Evolutionary conservation across 2,888 invertebrate species (phyloP).

Genomic region (Eilema depressum): DNA sequence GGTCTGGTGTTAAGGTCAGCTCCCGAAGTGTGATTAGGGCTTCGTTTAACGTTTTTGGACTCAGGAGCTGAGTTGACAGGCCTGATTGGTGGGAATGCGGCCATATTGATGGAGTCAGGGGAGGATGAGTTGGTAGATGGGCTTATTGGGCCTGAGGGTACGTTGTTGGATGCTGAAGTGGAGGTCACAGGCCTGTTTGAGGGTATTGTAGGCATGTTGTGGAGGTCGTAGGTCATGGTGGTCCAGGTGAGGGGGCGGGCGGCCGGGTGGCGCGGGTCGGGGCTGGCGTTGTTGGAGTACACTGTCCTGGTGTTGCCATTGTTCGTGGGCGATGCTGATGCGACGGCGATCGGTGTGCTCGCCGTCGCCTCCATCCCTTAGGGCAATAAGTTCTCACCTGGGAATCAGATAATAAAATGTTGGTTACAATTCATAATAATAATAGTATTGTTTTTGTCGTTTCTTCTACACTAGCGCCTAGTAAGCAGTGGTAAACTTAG

Average conservation of each 20-base stretch:
- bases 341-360: conserved; percentile 28
- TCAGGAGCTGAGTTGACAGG: conserved; percentile 5
- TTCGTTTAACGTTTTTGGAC: conserved; percentile 3
- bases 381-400: conserved; percentile 61
- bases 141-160: background rate
- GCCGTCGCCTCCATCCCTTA: conserved; percentile 62
- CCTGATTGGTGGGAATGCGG: background rate
- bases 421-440: no score
- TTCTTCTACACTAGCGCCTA: no score
- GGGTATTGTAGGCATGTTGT: background rate
- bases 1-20: background rate
- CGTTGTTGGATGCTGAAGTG: background rate
- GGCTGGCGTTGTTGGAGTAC: background rate
- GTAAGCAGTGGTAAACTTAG: no score
- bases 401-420: background rate
- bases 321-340: conserved; percentile 21
- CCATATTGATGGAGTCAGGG: background rate
- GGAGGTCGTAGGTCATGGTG: background rate
- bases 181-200: conserved; percentile 8
- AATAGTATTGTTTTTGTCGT: no score
- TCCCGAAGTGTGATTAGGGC: background rate
- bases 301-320: conserved; percentile 10
- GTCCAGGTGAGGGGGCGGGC: conserved; percentile 1
- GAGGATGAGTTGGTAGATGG: background rate
- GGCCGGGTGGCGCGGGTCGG: background rate